A percentile compares a stretch with the other conserved stretches of the same genome.
phyloP scores from a whole-genome alignment of 2,888 invertebrate genomes.

The Phoenoteleia sp. region DNA sequence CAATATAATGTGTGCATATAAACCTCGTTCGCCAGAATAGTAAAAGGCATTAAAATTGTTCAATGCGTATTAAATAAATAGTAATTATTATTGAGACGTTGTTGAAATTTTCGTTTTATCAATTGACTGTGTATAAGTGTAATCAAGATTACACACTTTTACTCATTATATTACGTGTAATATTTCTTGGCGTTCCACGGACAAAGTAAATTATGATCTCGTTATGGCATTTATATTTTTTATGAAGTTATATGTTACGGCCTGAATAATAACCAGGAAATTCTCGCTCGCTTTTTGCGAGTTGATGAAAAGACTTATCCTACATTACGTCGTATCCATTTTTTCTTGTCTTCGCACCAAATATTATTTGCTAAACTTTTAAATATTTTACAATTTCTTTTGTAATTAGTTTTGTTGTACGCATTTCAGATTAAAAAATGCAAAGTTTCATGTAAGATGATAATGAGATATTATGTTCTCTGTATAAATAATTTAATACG shows the following conservation, averaged over 20 bases:
- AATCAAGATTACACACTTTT: slow-evolving; percentile 37
- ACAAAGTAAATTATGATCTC: slow-evolving; percentile 40
- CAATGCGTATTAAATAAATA: slow-evolving; percentile 1
- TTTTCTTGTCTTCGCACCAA: slow-evolving; percentile 11
- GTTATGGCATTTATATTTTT: slow-evolving; percentile 39
- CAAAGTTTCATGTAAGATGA: background rate
- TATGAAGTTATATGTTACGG: slow-evolving; percentile 24
- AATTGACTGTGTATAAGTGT: background rate
- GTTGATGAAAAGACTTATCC: slow-evolving; percentile 20
- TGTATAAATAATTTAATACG: no score
- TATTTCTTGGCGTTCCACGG: background rate
- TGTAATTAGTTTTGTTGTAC: background rate
- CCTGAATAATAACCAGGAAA: slow-evolving; percentile 43
- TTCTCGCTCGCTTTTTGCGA: slow-evolving; percentile 13
- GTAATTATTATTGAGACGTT: slow-evolving; percentile 23
- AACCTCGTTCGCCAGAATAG: background rate
- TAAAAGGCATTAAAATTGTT: background rate
- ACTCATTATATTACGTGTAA: slow-evolving; percentile 28
- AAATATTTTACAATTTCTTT: slow-evolving; percentile 6
- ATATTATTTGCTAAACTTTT: slow-evolving; percentile 1
- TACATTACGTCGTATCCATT: slow-evolving; percentile 7
- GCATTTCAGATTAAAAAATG: background rate
- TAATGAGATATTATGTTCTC: background rate
- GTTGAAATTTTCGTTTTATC: slow-evolving; percentile 19
- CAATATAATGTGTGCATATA: no score